These are phyloP conservation scores for Megalops atlanticus DNA, from an alignment of 2,113 vertebrate genomes.

Conservation along the genomic window DNA sequence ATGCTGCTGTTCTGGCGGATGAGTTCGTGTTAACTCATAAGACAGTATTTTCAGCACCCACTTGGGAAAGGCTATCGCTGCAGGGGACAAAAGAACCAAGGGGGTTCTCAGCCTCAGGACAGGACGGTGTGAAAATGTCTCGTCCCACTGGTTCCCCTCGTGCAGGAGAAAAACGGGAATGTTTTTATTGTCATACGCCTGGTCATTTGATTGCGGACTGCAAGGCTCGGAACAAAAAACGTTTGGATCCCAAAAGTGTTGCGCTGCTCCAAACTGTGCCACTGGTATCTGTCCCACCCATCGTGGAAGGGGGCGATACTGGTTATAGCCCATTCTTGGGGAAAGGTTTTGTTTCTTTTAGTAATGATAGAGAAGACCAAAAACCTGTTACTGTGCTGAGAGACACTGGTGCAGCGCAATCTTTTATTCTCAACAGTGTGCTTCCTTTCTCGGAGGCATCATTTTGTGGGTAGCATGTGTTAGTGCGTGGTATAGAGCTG, in stretches of 20 bases:
- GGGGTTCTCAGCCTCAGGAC: background rate
- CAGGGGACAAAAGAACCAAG: background rate
- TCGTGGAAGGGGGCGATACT: too few relatives aligned
- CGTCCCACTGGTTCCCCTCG: background rate
- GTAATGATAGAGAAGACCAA: too few relatives aligned
- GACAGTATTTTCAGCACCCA: background rate
- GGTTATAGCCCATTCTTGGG: too few relatives aligned
- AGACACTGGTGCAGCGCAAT: conserved; percentile 14
- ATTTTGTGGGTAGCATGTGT: background rate
- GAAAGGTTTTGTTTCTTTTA: too few relatives aligned
- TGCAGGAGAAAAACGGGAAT: background rate
- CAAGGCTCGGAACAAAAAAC: too few relatives aligned
- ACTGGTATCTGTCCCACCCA: too few relatives aligned
- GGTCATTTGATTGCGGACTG: too few relatives aligned
- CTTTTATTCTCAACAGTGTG: background rate
- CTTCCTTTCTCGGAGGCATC: background rate
- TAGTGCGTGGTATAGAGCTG: background rate
- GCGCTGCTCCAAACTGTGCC: too few relatives aligned
- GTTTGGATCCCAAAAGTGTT: too few relatives aligned
- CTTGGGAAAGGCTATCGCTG: background rate
- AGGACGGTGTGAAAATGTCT: background rate
- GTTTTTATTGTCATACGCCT: background rate
- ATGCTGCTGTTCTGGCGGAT: conserved; percentile 3
- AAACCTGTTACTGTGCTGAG: too few relatives aligned
- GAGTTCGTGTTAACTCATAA: conserved; percentile 10